These are phyloP conservation scores for Drosophila anomalipes DNA, from an alignment of 2,888 invertebrate genomes.

Conservation along the genomic window DNA sequence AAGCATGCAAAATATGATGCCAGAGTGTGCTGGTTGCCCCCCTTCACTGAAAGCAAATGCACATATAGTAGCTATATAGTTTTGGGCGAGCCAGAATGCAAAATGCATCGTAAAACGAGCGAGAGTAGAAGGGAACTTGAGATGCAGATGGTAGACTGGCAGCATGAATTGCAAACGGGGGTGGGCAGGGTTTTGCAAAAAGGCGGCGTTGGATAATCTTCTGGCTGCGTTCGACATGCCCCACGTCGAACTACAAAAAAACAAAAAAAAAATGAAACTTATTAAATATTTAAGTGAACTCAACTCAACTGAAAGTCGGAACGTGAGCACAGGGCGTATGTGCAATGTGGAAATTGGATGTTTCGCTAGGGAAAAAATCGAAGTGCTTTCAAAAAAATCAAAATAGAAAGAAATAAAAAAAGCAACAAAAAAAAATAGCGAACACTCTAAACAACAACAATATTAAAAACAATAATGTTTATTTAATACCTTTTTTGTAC, in stretches of 20 bases:
- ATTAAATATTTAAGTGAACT: slow-evolving; percentile 44
- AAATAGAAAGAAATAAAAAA: not conserved
- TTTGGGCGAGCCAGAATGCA: slow-evolving; percentile 50
- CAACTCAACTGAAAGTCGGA: slow-evolving; percentile 9
- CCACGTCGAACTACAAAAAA: slow-evolving; percentile 29
- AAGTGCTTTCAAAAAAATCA: slow-evolving; percentile 24
- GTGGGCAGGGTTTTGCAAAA: not conserved
- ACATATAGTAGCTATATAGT: slow-evolving; percentile 20
- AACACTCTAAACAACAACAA: not conserved
- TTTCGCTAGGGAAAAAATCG: slow-evolving; percentile 36
- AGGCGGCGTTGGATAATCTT: not conserved
- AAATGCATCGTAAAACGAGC: slow-evolving; percentile 34
- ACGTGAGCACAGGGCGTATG: slow-evolving; percentile 26
- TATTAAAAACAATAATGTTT: not conserved
- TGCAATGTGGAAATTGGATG: slow-evolving; percentile 51
- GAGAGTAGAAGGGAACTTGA: slow-evolving; percentile 1
- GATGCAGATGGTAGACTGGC: not conserved
- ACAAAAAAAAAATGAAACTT: slow-evolving; percentile 16
- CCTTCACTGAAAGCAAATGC: slow-evolving; percentile 2
- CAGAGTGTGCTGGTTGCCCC: slow-evolving; percentile 28
- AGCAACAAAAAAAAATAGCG: no score
- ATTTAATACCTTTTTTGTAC: not conserved
- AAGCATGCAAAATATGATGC: slow-evolving; percentile 79
- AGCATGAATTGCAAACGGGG: not conserved
- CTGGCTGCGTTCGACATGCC: not conserved